Conservation (phyloP, 1,140 invertebrate species). For the Halyomorpha halys region DNA sequence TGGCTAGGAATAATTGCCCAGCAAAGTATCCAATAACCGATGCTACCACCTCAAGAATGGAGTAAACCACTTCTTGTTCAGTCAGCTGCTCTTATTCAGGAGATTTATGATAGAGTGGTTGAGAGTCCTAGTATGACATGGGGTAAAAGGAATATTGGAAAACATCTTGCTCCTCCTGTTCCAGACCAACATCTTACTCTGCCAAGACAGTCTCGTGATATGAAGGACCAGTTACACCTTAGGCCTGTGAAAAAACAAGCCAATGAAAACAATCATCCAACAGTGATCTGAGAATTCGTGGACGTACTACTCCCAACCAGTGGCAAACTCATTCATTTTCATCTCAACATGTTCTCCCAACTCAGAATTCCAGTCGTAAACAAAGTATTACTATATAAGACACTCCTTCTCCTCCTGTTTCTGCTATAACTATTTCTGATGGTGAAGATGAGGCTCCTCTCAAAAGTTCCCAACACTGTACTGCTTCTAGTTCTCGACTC, state of each 20-base stretch:
- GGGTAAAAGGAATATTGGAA: conserved; percentile 26
- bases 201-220: conserved; percentile 43
- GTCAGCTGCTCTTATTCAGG: conserved; percentile 58
- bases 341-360: background rate
- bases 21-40: conserved; percentile 59
- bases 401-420: conserved; percentile 87
- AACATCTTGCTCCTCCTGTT: conserved; percentile 35
- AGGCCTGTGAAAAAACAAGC: conserved; percentile 97
- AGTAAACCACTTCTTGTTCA: conserved; percentile 69
- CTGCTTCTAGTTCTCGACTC: background rate
- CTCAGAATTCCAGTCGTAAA: conserved; percentile 32
- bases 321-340: conserved; percentile 15
- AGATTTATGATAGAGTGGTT: conserved; percentile 33
- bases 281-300: conserved; percentile 13
- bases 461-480: conserved; percentile 9
- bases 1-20: conserved; percentile 70
- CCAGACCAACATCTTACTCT: conserved; percentile 33
- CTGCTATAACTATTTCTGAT: conserved; percentile 92
- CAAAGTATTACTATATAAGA: conserved; percentile 80
- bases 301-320: conserved; percentile 19
- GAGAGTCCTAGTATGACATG: conserved; percentile 31
- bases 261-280: conserved; percentile 86
- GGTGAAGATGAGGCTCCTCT: conserved; percentile 74
- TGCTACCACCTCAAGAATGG: conserved; percentile 57
- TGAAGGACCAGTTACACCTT: conserved; percentile 82